Evolutionary conservation across 2,888 invertebrate species (phyloP), one percentile per base, ranked within the genome.

Genomic region (Aleiodes alternator): DNA sequence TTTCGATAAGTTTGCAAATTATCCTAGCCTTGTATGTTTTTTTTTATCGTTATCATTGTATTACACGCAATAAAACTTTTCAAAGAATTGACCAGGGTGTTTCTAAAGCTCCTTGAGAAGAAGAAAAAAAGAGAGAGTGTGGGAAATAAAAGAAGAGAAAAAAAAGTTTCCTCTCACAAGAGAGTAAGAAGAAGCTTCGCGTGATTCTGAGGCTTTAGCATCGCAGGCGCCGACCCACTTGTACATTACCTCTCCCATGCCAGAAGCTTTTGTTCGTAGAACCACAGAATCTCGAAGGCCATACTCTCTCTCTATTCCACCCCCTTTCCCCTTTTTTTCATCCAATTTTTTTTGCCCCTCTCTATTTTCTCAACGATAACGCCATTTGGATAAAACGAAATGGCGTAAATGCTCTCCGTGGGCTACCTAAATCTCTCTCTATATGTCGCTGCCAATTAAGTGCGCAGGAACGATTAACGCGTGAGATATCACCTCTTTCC

Each of bases 171-270:
- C 29, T 29, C 56, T 23, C 11, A 56, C 5, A 55, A 55, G 55
- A 55, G 43, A 55, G 14, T 55, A 23, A 48, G 64, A 64, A 64
- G 64, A 64, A 64, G 43, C 16, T 64, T 64, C 16, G 64, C 64
- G 64, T 64, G 64, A 64, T 64, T 48, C 23, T 64, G 64, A 43
- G 64, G 23, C 16, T 64, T 64, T 64, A 64, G 34, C 8, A 34
- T 43, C 43, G 61, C 3, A 61, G 61, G 61, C 61, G 61, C 14
- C 43, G 61, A 61, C 61, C 61, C 61, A 61, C 38, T 61, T 61
- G 61, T 14, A 38, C 14, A 38, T 43, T 43, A 43, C 43, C 43
- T 43, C 43, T 43, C 43, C 43, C 43, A 43, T 43, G 43, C 43
- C 43, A 43, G 43, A 43, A 43, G 59, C 59, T 64, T 64, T 43